Evolutionary conservation across 2,888 invertebrate genomes (phyloP).

Genomic region (Microctonus brassicae): DNA sequence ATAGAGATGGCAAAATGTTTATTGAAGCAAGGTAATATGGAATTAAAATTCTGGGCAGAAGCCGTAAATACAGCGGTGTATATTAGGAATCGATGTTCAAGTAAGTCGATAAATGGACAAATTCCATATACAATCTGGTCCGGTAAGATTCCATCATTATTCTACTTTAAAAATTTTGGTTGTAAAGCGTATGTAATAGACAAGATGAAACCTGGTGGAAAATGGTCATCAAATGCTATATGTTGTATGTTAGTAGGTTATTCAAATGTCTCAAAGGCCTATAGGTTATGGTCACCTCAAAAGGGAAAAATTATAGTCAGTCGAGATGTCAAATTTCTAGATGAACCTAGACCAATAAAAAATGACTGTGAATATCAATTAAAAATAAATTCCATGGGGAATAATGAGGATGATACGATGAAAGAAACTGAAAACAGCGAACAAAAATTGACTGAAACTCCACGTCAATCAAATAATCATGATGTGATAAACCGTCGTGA

Average conservation of each 20-base stretch:
- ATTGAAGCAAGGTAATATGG: slow-evolving; percentile 24
- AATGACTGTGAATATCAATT: not conserved
- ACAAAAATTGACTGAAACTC: too few species aligned
- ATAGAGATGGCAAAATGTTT: slow-evolving; percentile 46
- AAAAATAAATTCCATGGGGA: not conserved
- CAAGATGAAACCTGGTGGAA: not conserved
- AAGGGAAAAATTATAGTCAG: not conserved
- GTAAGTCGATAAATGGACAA: not conserved
- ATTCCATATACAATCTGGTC: slow-evolving; percentile 8
- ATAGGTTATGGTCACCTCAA: not conserved
- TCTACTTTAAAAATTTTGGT: slow-evolving; percentile 8
- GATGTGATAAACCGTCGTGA: not conserved
- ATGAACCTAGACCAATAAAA: not conserved
- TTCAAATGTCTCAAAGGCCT: not conserved
- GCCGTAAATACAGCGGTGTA: slow-evolving; percentile 32
- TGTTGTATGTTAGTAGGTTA: not conserved
- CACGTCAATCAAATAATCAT: too few species aligned
- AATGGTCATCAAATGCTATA: not conserved
- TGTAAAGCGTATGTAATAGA: slow-evolving; percentile 4
- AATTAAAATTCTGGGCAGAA: slow-evolving; percentile 24
- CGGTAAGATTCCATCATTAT: not conserved
- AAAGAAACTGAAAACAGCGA: too few species aligned
- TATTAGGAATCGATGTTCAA: slow-evolving; percentile 14
- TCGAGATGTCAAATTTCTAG: not conserved
- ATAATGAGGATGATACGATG: not conserved